These are phyloP conservation scores for Xylocampa areola DNA, from an alignment of 2,888 invertebrate genomes.

Conservation along the genomic window DNA sequence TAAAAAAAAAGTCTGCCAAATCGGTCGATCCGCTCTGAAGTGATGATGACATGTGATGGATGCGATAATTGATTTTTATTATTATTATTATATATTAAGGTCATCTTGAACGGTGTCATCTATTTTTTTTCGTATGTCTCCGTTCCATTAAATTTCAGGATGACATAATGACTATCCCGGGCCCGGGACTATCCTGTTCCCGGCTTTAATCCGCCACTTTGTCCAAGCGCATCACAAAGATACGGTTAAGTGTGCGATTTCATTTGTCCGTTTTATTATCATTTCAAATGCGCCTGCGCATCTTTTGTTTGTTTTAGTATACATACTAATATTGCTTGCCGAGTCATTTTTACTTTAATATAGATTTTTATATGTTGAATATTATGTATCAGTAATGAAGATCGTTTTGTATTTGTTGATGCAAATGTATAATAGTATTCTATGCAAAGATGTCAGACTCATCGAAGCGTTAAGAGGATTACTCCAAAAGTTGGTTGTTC, in stretches of 20 bases:
- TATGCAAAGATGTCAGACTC: not conserved
- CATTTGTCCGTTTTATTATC: slow-evolving; percentile 74
- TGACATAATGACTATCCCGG: no score
- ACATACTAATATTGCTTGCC: slow-evolving; percentile 42
- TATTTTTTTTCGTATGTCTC: no score
- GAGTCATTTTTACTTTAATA: slow-evolving; percentile 52
- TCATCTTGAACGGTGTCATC: no score
- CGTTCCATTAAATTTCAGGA: no score
- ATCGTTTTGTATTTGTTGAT: slow-evolving; percentile 13
- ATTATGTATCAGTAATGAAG: slow-evolving; percentile 1
- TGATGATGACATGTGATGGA: no score
- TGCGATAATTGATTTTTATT: no score
- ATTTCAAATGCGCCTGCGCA: slow-evolving; percentile 64
- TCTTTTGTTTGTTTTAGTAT: slow-evolving; percentile 57
- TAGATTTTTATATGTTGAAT: slow-evolving; percentile 29
- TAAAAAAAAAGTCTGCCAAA: no score
- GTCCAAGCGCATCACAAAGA: slow-evolving; percentile 70
- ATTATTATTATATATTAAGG: no score
- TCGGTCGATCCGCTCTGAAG: no score
- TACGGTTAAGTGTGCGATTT: slow-evolving; percentile 76
- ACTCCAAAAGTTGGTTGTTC: no score
- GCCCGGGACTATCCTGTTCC: slow-evolving; percentile 13
- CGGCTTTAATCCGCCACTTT: slow-evolving; percentile 63
- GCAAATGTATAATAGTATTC: not conserved
- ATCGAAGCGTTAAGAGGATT: not conserved